These are phyloP conservation scores for Gymnocypris eckloni DNA, from an alignment of 2,797 vertebrate species.

Conservation along the genomic window DNA sequence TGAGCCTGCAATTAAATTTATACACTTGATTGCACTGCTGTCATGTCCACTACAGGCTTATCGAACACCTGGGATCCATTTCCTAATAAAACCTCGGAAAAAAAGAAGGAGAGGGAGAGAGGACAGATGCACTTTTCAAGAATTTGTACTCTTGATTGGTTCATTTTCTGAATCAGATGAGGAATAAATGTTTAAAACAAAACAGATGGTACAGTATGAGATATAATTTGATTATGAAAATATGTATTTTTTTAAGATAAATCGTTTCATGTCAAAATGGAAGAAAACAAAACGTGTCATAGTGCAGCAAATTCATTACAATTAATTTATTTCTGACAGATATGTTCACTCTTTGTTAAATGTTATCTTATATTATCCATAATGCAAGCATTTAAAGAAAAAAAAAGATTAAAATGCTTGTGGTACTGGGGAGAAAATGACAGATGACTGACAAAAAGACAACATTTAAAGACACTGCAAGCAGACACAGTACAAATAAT, in stretches of 20 bases:
- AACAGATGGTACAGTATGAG: slow-evolving; percentile 10
- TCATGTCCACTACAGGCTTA: slow-evolving; percentile 87
- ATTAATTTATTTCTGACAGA: background rate
- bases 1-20: slow-evolving; percentile 88
- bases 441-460: slow-evolving; percentile 1
- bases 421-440: background rate
- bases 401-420: slow-evolving; percentile 2
- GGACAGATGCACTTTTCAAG: slow-evolving; percentile 56
- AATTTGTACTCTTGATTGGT: slow-evolving; percentile 61
- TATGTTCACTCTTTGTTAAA: background rate
- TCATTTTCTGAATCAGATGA: slow-evolving; percentile 11
- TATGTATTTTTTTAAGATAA: background rate
- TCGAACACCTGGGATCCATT: slow-evolving; percentile 88
- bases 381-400: background rate
- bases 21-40: slow-evolving; percentile 88
- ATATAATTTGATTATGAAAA: slow-evolving; percentile 17
- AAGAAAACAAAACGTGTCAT: slow-evolving; percentile 1
- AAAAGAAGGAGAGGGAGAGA: slow-evolving; percentile 66
- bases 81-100: slow-evolving; percentile 82
- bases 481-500: slow-evolving; percentile 16
- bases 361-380: background rate
- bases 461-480: background rate
- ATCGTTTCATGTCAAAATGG: background rate
- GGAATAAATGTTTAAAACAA: slow-evolving; percentile 18
- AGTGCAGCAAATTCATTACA: background rate